A percentile compares a stretch with the other conserved stretches of the same genome.
phyloP scores from a whole-genome alignment of 1,140 invertebrate species.

The Metaphire vulgaris region DNA sequence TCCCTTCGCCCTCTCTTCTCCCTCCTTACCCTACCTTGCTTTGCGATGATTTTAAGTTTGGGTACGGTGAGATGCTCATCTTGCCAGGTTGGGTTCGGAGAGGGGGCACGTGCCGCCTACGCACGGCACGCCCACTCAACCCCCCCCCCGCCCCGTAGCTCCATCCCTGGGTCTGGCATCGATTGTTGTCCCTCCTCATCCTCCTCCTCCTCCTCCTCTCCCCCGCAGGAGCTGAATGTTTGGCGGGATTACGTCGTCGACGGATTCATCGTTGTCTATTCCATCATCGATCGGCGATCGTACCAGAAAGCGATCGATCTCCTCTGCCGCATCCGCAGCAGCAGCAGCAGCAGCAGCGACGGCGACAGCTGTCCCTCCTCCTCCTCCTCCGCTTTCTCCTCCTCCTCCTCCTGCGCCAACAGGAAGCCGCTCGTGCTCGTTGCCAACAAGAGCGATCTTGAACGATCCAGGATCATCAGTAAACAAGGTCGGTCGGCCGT shows the following conservation, averaged over 20 bases:
- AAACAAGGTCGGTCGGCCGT: slow-evolving; percentile 67
- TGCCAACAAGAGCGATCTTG: slow-evolving; percentile 87
- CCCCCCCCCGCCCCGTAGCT: too few species aligned
- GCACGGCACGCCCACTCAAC: too few species aligned
- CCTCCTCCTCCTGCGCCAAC: too few species aligned
- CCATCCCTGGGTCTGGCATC: too few species aligned
- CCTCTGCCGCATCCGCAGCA: not conserved
- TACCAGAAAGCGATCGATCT: slow-evolving; percentile 37
- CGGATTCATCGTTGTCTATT: slow-evolving; percentile 86
- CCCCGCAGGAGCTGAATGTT: not conserved
- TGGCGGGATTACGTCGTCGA: slow-evolving; percentile 55
- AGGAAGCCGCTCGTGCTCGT: slow-evolving; percentile 80
- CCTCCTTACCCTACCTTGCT: too few species aligned
- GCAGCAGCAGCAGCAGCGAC: not conserved
- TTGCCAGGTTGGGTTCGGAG: too few species aligned
- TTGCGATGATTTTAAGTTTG: too few species aligned
- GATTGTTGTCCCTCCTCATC: not conserved
- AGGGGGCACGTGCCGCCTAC: too few species aligned
- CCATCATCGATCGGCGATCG: slow-evolving; percentile 72
- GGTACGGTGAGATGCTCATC: too few species aligned
- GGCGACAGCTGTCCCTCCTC: too few species aligned
- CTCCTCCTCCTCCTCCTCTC: not conserved
- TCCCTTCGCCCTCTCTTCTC: too few species aligned
- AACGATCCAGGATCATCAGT: slow-evolving; percentile 70
- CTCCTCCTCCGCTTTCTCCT: too few species aligned